Evolutionary conservation across 2,888 invertebrate genomes (phyloP), one percentile per base, ranked within the genome.

Genomic region (Caenorhabditis macrosperma): DNA sequence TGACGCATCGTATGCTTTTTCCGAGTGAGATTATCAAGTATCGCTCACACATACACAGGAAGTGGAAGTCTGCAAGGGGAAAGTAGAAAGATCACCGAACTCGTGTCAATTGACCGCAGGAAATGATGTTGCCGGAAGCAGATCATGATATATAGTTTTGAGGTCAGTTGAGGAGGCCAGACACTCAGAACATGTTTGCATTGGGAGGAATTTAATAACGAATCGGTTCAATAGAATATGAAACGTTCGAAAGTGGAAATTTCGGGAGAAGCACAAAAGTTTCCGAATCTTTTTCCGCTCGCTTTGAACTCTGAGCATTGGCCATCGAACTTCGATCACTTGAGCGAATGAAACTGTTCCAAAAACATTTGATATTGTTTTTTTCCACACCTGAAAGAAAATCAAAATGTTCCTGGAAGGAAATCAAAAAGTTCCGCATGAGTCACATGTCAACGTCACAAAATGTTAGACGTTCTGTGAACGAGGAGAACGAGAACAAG

Each of bases 1-100:
- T 69, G 69, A 69, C 69, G 60, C 48, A 59, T 46, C 44, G 44
- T 33, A 59, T 46, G 35, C 67, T 68, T 68, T 66, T 41, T 66
- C 44, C 52, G 20, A 55, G 48, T 33, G 55, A 59, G 59, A 68
- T 59, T 59, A 68, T 68, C 50, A 12, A 59, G 59, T 59, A 57
- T 68, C 33, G 67, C 24, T 44, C n/a, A 20, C 20, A 17, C 44
- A 33, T 33, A 9, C 9, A 9, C 55, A 48, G 68, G 59, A 68
- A 68, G 59, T 68, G 28, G 17, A 68, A 68, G 24, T 38, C 38
- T 52, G 52, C 52, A 52, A n/a, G 15, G 2, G 33, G 38, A 15
- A 44, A 44, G 17, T 5, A 20, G 17, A 44, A 17, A 44, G 17
- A 44, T 44, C 20, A 38, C 38, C 15, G 6, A 38, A 10, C 33